Percentiles rank a stretch among this genome's conserved stretches.
Evolutionary conservation across 1,140 invertebrate species (phyloP).

Genomic region (Zaprionus nigranus): DNA sequence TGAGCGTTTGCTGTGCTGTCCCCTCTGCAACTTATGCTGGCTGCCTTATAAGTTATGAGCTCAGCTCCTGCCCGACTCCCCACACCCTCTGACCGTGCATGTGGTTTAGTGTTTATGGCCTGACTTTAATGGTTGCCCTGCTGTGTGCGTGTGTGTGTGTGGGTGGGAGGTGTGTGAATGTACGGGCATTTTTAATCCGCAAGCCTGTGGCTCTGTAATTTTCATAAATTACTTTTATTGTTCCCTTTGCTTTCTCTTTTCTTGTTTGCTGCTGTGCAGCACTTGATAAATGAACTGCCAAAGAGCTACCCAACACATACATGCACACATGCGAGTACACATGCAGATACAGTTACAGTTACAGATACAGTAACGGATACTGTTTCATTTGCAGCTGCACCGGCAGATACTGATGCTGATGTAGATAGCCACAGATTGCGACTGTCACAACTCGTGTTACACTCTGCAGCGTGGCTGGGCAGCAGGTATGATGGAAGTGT

Average conservation of each 20-base stretch:
- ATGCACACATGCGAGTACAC: not conserved
- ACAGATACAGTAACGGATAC: not conserved
- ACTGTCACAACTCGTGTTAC: not conserved
- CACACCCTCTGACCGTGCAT: not conserved
- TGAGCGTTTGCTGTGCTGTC: constrained; percentile 59
- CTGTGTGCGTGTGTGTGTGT: constrained; percentile 30
- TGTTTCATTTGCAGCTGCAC: not conserved
- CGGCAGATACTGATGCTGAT: not conserved
- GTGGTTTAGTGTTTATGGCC: constrained; percentile 60
- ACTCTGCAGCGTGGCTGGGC: not conserved
- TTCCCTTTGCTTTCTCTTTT: constrained; percentile 50
- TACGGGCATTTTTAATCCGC: constrained; percentile 74
- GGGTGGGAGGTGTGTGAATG: constrained; percentile 28
- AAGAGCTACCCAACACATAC: constrained; percentile 40
- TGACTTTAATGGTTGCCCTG: constrained; percentile 65
- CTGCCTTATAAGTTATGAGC: constrained; percentile 71
- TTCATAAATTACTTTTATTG: constrained; percentile 84
- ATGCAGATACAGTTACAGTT: constrained; percentile 27
- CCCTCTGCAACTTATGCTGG: constrained; percentile 52
- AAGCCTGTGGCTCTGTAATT: constrained; percentile 77
- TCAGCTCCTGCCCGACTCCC: constrained; percentile 10
- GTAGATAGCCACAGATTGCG: not conserved
- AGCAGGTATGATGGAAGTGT: not conserved
- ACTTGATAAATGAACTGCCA: constrained; percentile 77
- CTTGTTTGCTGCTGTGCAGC: constrained; percentile 12